A percentile compares a stretch with the other conserved stretches of the same genome.
These are phyloP conservation scores for Pocillopora verrucosa DNA, from an alignment of 64 coral and sea anemone species.

Conservation along the genomic window DNA sequence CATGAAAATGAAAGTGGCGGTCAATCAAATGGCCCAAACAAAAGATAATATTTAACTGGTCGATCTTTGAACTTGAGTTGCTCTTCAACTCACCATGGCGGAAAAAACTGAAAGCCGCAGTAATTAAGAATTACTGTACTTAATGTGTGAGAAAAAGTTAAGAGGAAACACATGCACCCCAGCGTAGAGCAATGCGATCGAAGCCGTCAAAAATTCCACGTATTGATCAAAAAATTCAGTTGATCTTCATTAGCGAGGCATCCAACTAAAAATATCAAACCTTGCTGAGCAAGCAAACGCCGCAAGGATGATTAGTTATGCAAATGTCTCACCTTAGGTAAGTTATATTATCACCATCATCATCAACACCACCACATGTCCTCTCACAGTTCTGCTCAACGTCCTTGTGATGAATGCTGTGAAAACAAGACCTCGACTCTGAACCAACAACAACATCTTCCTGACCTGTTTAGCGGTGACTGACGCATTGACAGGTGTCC, in stretches of 20 bases:
- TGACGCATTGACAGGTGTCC: slow-evolving; percentile 1
- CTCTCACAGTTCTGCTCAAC: neutral
- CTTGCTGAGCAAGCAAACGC: neutral
- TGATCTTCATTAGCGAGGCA: too few species aligned
- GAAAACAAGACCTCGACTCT: neutral
- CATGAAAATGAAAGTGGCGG: too few species aligned
- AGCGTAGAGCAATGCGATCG: neutral
- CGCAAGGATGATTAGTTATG: too few species aligned
- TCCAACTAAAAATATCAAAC: too few species aligned
- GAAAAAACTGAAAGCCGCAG: too few species aligned
- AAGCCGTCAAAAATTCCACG: neutral
- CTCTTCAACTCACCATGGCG: too few species aligned
- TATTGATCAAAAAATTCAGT: too few species aligned
- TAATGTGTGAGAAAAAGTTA: too few species aligned
- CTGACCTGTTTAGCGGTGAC: neutral
- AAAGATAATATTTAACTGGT: too few species aligned
- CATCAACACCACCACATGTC: neutral
- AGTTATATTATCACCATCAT: neutral
- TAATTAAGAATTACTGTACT: too few species aligned
- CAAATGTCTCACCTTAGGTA: neutral
- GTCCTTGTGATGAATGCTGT: neutral
- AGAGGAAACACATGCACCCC: neutral
- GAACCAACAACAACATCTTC: neutral
- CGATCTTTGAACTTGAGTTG: too few species aligned
- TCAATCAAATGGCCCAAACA: too few species aligned